Conservation (phyloP, 1,140 invertebrate species). For the Stratiolaelaps scimitus region DNA sequence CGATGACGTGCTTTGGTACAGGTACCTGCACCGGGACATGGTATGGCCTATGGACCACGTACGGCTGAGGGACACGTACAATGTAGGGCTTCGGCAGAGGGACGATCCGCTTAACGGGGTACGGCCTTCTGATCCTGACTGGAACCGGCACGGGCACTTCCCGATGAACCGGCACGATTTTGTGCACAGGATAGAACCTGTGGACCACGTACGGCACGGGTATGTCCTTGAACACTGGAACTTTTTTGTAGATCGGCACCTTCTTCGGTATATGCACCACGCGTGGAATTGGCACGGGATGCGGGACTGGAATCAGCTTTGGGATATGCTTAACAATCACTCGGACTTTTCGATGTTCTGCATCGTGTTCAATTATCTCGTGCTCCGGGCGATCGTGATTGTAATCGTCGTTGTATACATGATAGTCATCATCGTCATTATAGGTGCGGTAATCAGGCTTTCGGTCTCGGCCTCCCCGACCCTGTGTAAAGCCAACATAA, state of each 20-base stretch:
- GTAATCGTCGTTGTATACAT: too few relatives aligned
- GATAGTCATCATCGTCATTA: too few relatives aligned
- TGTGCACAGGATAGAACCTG: conserved; percentile 13
- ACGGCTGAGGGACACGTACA: conserved; percentile 1
- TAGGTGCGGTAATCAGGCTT: too few relatives aligned
- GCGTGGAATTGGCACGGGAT: conserved; percentile 13
- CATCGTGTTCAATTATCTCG: too few relatives aligned
- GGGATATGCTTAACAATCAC: conserved; percentile 4
- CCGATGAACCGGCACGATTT: conserved; percentile 2
- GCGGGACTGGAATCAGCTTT: background rate
- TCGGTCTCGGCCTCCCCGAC: too few relatives aligned
- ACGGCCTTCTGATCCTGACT: background rate
- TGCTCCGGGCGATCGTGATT: too few relatives aligned
- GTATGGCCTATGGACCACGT: conserved; percentile 1
- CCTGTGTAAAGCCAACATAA: too few relatives aligned
- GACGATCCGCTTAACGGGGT: background rate
- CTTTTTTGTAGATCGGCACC: conserved; percentile 12
- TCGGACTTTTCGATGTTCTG: background rate
- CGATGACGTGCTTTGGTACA: background rate
- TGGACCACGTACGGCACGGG: background rate
- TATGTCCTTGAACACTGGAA: background rate
- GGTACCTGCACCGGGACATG: background rate
- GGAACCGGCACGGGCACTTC: background rate
- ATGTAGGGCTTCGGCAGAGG: conserved; percentile 5
- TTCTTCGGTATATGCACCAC: background rate